Evolutionary conservation across 2,888 invertebrate species (phyloP).

Genomic region (Brachypterus glaber): DNA sequence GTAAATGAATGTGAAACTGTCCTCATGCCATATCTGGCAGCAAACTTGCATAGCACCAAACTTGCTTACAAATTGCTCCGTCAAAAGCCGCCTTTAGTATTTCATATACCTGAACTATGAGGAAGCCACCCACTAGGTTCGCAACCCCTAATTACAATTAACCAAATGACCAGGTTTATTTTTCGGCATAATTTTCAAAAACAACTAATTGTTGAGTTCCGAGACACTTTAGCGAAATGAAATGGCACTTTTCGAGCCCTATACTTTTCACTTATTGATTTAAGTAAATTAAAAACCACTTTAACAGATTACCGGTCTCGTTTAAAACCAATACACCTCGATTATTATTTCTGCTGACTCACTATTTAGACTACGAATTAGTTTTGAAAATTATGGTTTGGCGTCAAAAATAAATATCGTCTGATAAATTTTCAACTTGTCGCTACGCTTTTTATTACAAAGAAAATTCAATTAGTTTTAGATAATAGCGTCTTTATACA

Average conservation of each 20-base stretch:
- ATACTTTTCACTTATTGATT: conserved; percentile 27
- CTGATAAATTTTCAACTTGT: conserved; percentile 30
- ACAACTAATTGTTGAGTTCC: conserved; percentile 25
- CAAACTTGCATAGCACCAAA: too few relatives aligned
- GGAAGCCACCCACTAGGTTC: too few relatives aligned
- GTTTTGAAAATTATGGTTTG: conserved; percentile 28
- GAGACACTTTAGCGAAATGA: conserved; percentile 28
- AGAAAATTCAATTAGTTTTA: too few relatives aligned
- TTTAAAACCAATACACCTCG: conserved; percentile 24
- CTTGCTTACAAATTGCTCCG: too few relatives aligned
- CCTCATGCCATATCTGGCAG: too few relatives aligned
- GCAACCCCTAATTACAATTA: conserved; percentile 23
- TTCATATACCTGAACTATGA: too few relatives aligned
- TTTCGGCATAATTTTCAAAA: conserved; percentile 25
- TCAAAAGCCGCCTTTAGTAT: too few relatives aligned
- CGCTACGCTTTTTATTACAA: conserved; percentile 21
- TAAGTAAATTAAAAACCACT: conserved; percentile 30
- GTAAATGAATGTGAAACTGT: too few relatives aligned
- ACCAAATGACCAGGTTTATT: conserved; percentile 23
- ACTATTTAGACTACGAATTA: conserved; percentile 29
- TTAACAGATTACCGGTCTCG: conserved; percentile 25
- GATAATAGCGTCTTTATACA: too few relatives aligned
- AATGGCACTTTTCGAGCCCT: conserved; percentile 24
- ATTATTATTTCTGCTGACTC: conserved; percentile 25
- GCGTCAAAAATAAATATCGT: conserved; percentile 29